Percentiles rank a stretch among this genome's conserved stretches.
Evolutionary conservation across 2,113 vertebrate genomes (phyloP).

Genomic region (Chelonoidis abingdonii): DNA sequence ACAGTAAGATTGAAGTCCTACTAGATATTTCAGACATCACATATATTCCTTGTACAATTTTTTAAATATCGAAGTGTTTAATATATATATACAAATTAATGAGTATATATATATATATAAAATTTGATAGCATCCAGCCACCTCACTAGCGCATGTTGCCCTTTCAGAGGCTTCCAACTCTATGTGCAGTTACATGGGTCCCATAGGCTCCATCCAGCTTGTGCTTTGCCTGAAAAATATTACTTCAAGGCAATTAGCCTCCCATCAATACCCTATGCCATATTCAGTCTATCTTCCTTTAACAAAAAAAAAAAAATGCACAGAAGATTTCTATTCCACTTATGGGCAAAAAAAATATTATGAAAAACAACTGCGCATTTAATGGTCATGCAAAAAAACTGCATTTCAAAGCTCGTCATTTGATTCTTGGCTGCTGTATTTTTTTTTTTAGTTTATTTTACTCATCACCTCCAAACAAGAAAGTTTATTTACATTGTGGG

Average conservation of each 20-base stretch:
- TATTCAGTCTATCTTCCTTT: not conserved
- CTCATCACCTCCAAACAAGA: not conserved
- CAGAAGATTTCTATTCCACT: not conserved
- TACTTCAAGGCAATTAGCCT: not conserved
- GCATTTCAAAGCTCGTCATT: not conserved
- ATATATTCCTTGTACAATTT: not conserved
- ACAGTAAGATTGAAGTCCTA: not conserved
- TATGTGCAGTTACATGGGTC: not conserved
- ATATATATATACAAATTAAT: not conserved
- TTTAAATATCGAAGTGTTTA: not conserved
- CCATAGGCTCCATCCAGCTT: not conserved
- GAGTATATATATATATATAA: too few species aligned
- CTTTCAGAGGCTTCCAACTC: not conserved
- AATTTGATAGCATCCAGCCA: not conserved
- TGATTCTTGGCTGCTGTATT: not conserved
- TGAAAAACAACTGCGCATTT: constrained; percentile 2
- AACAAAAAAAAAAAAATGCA: not conserved
- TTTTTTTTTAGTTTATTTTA: not conserved
- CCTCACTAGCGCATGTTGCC: fast-evolving
- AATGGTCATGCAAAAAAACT: not conserved
- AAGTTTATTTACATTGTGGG: not conserved
- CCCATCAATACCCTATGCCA: not conserved
- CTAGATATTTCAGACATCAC: not conserved
- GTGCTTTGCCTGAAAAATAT: not conserved
- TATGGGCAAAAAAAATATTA: not conserved